Base-by-base conservation (phyloP, 2,888 invertebrate species). In the Leptopilina drosophilae region DNA sequence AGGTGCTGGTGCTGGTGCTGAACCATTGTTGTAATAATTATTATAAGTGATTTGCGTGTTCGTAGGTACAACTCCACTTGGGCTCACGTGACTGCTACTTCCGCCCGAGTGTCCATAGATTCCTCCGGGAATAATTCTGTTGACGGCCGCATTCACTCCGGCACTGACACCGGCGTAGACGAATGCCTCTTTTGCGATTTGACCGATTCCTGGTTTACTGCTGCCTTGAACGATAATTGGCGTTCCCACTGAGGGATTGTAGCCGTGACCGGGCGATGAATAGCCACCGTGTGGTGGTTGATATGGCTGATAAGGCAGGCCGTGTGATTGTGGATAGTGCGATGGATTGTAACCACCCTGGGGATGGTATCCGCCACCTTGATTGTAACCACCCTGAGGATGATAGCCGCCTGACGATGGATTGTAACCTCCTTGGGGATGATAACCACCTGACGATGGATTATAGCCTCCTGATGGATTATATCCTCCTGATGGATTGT, bases 121-220 rank as follows among this genome's bases (percentile, higher is more conserved):
- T 49, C 88, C 87, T 7, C 90, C 90, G 1, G 91, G 90, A 5
- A 91, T 49, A 26, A 91, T 77, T 79, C 91, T 85, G 64, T 88
- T 91, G 3, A 90, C 91, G 1, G 90, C 91, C 2, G 91, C 91
- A 59, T 91, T 91, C 6, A 91, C 91, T 2, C 91, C 91, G 0
- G 90, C 91, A 81, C 89, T 90, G 0, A 91, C 90, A 5, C 90
- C 91, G 15, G 91, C 90, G 15, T 83, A 91, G 0, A 92, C 91
- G 42, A 92, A 88, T 11, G 91, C 91, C 81, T 92, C 91, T 82
- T 92, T 92, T 5, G 91, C 91, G 6, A 92, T 81, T 80, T 92
- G 91, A 0, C 91, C 91, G 33, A 91, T 90, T 12, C 91, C 91
- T 12, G 91, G 91, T 40, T 87, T 86, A 46, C 86, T 84, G 59